Evolutionary conservation across 2,888 invertebrate genomes (phyloP).

Genomic region (Limnephilus auricula): DNA sequence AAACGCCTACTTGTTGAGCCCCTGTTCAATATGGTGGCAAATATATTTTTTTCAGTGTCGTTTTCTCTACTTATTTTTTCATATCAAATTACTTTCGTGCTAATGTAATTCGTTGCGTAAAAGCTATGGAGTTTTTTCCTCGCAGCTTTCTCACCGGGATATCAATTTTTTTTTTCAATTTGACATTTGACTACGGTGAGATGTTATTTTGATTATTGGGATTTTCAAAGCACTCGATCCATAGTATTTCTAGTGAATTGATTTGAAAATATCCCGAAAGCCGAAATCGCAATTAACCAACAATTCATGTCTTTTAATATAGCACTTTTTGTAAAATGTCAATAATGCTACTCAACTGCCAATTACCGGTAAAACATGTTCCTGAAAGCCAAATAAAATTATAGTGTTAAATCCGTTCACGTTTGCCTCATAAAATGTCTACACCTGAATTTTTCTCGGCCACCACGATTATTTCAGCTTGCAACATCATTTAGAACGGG

Average conservation of each 20-base stretch:
- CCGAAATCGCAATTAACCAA: no score
- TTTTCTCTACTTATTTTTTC: slow-evolving; percentile 31
- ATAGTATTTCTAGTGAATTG: neutral
- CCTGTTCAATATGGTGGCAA: neutral
- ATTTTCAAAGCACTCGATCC: neutral
- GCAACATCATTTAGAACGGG: no score
- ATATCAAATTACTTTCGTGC: slow-evolving; percentile 30
- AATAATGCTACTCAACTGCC: no score
- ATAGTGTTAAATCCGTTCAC: no score
- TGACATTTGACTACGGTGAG: neutral
- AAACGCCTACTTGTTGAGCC: neutral
- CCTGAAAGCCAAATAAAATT: no score
- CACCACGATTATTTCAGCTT: no score
- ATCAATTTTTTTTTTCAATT: neutral
- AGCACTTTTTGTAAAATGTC: no score
- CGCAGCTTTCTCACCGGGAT: neutral
- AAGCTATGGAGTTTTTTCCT: neutral
- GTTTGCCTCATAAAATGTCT: no score
- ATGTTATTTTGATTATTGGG: neutral
- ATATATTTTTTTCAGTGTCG: slow-evolving; percentile 27
- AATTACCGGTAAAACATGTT: no score
- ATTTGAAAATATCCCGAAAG: no score
- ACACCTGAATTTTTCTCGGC: no score
- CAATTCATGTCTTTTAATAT: no score
- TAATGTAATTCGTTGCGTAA: slow-evolving; percentile 13